Evolutionary conservation across 2,113 vertebrate species (phyloP).

Genomic region (Boulengeromyrus knoepffleri): DNA sequence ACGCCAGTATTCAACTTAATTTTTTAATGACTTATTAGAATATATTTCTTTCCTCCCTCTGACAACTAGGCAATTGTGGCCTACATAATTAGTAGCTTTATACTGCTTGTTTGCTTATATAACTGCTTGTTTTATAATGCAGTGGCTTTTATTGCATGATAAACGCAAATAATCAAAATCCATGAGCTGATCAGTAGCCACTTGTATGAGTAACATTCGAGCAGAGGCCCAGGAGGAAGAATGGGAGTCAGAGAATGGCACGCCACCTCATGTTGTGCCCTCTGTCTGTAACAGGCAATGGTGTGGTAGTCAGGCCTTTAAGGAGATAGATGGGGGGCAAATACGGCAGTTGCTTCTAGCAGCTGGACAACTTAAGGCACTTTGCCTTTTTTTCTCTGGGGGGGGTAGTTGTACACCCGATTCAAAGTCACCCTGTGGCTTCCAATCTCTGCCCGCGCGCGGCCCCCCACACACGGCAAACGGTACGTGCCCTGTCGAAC

Average conservation of each 20-base stretch:
- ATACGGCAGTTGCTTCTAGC: neutral
- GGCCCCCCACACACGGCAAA: no score
- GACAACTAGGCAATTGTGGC: neutral
- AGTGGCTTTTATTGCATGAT: neutral
- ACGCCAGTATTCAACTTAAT: neutral
- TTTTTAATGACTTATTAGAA: neutral
- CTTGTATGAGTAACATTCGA: neutral
- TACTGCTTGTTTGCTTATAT: neutral
- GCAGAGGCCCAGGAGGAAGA: neutral
- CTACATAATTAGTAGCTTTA: neutral
- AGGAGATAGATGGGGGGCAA: neutral
- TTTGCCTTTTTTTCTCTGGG: neutral
- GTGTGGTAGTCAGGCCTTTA: neutral
- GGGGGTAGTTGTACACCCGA: neutral
- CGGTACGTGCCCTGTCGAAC: no score
- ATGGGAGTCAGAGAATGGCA: neutral
- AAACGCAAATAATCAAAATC: neutral
- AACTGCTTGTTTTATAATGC: neutral
- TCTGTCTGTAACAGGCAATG: neutral
- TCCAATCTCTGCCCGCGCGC: constrained; percentile 21
- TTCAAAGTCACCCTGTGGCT: constrained; percentile 57
- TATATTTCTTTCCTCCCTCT: neutral
- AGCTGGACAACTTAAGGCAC: neutral
- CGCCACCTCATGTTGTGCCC: neutral
- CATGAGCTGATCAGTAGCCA: neutral